Conservation (phyloP, 1,140 invertebrate species). For the Pristionchus pacificus region DNA sequence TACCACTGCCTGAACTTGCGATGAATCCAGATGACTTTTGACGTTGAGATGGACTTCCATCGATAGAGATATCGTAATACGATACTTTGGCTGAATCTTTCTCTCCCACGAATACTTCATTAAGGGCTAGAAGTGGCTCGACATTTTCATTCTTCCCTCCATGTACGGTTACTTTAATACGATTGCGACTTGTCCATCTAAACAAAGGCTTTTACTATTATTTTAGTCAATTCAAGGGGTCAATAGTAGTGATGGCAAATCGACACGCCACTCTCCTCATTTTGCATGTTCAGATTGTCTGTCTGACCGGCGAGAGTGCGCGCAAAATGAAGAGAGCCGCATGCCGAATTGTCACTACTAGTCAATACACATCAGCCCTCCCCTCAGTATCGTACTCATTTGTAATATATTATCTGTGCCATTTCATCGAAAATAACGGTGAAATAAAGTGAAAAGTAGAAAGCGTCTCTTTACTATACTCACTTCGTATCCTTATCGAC, state of each 20-base stretch:
- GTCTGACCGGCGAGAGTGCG: too few relatives aligned
- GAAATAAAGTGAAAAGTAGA: not conserved
- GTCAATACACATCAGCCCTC: too few relatives aligned
- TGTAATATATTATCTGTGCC: not conserved
- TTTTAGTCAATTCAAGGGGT: too few relatives aligned
- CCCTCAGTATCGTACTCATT: not conserved
- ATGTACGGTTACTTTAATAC: not conserved
- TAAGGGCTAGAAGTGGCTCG: conserved; percentile 67
- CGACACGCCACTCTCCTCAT: not conserved
- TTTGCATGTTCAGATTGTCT: not conserved
- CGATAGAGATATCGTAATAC: conserved; percentile 75
- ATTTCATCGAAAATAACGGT: conserved; percentile 3
- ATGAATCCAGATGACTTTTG: conserved; percentile 93
- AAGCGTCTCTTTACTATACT: not conserved
- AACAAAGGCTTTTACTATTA: too few relatives aligned
- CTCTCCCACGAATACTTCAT: conserved; percentile 94
- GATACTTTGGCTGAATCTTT: conserved; percentile 80
- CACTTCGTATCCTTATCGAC: too few relatives aligned
- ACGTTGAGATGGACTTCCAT: conserved; percentile 71
- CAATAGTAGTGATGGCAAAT: not conserved
- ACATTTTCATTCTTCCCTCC: not conserved
- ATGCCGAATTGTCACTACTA: not conserved
- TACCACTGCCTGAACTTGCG: conserved; percentile 91
- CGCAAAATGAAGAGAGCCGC: too few relatives aligned
- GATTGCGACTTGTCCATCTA: not conserved